A percentile compares a stretch with the other conserved stretches of the same genome.
These are phyloP conservation scores for Phainopepla nitens DNA, from an alignment of 2,113 vertebrate species.

Conservation along the genomic window DNA sequence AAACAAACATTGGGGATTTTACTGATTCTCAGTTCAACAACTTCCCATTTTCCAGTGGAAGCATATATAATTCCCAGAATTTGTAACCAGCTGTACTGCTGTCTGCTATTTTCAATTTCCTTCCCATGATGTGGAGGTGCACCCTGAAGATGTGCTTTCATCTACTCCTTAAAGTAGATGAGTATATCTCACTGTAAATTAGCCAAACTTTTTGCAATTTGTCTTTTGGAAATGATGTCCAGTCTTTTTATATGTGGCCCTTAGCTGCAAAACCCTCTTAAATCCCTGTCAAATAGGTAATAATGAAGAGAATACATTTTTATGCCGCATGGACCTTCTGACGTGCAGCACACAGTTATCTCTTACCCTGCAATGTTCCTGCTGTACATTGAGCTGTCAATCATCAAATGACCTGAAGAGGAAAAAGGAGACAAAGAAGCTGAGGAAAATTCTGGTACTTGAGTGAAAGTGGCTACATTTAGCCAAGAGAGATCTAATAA, in stretches of 20 bases:
- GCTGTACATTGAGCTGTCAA: conserved; percentile 12
- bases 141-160: not conserved
- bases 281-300: conserved; percentile 29
- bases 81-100: not conserved
- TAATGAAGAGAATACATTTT: not conserved
- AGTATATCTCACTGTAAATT: not conserved
- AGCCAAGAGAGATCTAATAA: not conserved
- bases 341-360: not conserved
- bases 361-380: not conserved
- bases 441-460: not conserved
- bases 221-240: not conserved
- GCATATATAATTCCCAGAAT: not conserved
- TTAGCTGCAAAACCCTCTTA: conserved; percentile 22
- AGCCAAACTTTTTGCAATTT: not conserved
- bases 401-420: conserved; percentile 7
- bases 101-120: not conserved
- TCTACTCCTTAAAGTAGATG: not conserved
- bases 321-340: not conserved
- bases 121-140: not conserved
- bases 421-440: not conserved
- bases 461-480: not conserved
- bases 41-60: not conserved
- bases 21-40: not conserved
- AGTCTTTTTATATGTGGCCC: not conserved
- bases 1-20: not conserved